Base-by-base conservation (phyloP, 2,797 vertebrate species). In the Paratrypauchen microcephalus region DNA sequence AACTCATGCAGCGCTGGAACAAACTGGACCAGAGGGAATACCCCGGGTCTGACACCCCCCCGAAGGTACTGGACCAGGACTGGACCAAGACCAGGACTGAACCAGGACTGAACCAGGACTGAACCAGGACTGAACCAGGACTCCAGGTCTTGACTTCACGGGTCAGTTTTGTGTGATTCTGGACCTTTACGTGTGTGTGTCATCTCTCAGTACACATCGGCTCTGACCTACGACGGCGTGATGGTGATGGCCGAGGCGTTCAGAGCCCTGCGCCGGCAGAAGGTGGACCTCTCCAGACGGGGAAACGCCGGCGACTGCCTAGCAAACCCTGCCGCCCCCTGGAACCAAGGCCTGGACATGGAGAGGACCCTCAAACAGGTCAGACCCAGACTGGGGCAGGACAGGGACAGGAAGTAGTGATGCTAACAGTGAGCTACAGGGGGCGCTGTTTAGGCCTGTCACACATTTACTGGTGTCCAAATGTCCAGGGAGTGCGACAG, bases 1-100 rank as follows among this genome's bases (percentile, higher is more conserved):
- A 98, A 66, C 91, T 99, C 78, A 98, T 99, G 98, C 97, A 99
- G 76, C 95, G 98, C 82, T 99, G 98, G 98, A 99, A 98, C 87
- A 99, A 99, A 77, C 91, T 99, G 75, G 98, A 99, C 84, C 98
- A 99, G 91, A 94, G 98, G 85, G 98, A 99, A 87, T 99, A 99
- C 74, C 98, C 98, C 5, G 98, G 98, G 71, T 98, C 98, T 0
- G 98, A 99, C 72, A 94, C 92, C 39, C 96, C 97, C 1, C 97
- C 97, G 70, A 98, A 98, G 95, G 97, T 99, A 15, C 41, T 3
- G 15, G 15, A 41, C 39, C 39, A 3, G 48, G 48, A 36, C 32
- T 2, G 32, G 32, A 36, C 32, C 32, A 36, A 2, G 32, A 36
- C 32, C 32, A 30, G 28, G 28, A 30, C 28, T 30, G 3, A 4